Evolutionary conservation across 2,888 invertebrate genomes (phyloP), one percentile per base, ranked within the genome.

Genomic region (Agelastica alni): DNA sequence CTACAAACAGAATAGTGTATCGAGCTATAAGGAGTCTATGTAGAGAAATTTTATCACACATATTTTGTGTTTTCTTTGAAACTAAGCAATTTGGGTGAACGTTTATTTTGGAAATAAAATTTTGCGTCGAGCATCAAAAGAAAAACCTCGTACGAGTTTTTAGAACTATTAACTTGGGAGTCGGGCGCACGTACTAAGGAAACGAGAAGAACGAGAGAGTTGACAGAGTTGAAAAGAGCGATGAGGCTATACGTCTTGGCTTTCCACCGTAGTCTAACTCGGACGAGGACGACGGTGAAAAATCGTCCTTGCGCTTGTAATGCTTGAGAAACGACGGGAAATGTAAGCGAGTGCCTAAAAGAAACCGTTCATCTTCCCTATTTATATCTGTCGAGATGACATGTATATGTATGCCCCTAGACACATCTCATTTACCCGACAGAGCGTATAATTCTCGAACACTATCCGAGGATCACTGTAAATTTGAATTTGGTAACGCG

Each of bases 391-490:
- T 71, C 71, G 65, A 69, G 70, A 72, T 73, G 74, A 75, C 73
- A 72, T 73, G 72, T 73, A 73, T 73, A 72, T 72, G 70, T 73
- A 70, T 71, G 70, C 68, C 64, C 65, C 71, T 66, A 77, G 78
- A 78, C 79, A 80, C 79, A 52, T 63, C 62, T 63, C 60, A 61
- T 59, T 61, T 59, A 54, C 48, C 48, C 54, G 36, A 17, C 36
- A 45, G 48, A 52, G 47, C 58, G 78, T 77, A 79, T 80, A 79
- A 79, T 79, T 80, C 79, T 77, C 77, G 75, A 77, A 78, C 79
- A 79, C 79, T 79, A 79, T 78, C 68, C 67, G 68, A 70, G 71
- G 74, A 72, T 73, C 70, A 43, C 67, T 72, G 74, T 75, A 75
- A 74, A 75, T 75, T 72, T 72, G 72, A 70, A 71, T 74, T 73